Evolutionary conservation across 2,113 vertebrate species (phyloP).

Genomic region (Siniperca chuatsi): DNA sequence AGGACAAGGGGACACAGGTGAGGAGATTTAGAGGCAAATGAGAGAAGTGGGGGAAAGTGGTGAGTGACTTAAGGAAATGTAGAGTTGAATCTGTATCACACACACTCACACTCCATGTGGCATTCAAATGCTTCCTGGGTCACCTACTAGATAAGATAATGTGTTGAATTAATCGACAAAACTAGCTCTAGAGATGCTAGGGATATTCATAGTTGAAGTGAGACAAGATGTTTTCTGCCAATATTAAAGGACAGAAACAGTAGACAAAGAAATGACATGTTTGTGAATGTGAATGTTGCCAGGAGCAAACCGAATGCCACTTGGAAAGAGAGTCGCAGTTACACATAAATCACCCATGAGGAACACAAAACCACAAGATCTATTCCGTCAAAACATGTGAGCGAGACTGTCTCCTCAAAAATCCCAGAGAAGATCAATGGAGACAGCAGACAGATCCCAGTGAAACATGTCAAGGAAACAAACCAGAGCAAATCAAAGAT

Average conservation of each 20-base stretch:
- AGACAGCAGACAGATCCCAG: neutral
- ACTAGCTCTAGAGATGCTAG: neutral
- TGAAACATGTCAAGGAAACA: neutral
- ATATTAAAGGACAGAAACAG: neutral
- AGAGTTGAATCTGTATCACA: neutral
- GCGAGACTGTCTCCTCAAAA: neutral
- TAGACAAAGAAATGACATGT: neutral
- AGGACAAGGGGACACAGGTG: neutral
- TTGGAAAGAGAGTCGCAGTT: conserved; percentile 11
- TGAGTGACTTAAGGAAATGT: neutral
- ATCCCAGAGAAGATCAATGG: conserved; percentile 1
- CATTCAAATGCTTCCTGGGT: conserved; percentile 13
- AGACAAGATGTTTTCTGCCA: neutral
- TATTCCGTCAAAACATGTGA: neutral
- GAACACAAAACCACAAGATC: neutral
- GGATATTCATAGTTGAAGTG: neutral
- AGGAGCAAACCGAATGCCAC: conserved; percentile 28
- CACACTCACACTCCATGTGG: conserved; percentile 5
- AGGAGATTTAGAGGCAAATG: neutral
- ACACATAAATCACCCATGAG: neutral
- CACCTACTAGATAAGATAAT: neutral
- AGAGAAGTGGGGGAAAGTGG: neutral
- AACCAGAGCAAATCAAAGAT: neutral
- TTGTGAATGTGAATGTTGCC: neutral
- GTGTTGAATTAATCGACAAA: neutral